These are phyloP conservation scores for Belgica antarctica DNA, from an alignment of 2,888 invertebrate species.

Conservation along the genomic window DNA sequence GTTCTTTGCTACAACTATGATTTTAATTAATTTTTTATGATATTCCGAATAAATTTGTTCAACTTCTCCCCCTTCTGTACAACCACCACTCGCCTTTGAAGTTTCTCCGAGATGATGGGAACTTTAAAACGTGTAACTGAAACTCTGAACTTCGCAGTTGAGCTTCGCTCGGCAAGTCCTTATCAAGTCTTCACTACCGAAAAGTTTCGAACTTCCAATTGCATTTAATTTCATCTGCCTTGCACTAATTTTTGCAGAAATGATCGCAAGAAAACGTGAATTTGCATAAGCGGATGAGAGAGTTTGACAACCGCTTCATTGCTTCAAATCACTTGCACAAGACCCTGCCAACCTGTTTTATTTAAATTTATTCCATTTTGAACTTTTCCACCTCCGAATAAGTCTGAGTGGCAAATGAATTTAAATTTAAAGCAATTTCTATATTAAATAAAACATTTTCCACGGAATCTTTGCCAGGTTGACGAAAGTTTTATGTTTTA, in stretches of 20 bases:
- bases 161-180: too few relatives aligned
- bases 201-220: too few relatives aligned
- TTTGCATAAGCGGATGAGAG: too few relatives aligned
- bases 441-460: not conserved
- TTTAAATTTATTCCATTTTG: conserved; percentile 25
- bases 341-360: too few relatives aligned
- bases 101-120: not conserved
- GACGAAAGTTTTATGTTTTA: not conserved
- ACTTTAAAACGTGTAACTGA: not conserved
- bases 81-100: too few relatives aligned
- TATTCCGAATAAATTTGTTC: conserved; percentile 8
- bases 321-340: too few relatives aligned
- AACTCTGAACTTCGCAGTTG: too few relatives aligned
- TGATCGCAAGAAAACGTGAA: too few relatives aligned
- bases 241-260: too few relatives aligned
- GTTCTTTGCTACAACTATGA: not conserved
- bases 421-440: conserved; percentile 15
- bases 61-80: conserved; percentile 5
- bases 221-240: too few relatives aligned
- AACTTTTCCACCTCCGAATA: conserved; percentile 2
- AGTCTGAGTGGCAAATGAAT: conserved; percentile 10
- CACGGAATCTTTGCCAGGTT: not conserved
- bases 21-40: conserved; percentile 19
- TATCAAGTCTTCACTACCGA: too few relatives aligned
- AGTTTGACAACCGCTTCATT: too few relatives aligned